Base-by-base conservation (phyloP, 2,888 invertebrate species). In the Bembecia ichneumoniformis region DNA sequence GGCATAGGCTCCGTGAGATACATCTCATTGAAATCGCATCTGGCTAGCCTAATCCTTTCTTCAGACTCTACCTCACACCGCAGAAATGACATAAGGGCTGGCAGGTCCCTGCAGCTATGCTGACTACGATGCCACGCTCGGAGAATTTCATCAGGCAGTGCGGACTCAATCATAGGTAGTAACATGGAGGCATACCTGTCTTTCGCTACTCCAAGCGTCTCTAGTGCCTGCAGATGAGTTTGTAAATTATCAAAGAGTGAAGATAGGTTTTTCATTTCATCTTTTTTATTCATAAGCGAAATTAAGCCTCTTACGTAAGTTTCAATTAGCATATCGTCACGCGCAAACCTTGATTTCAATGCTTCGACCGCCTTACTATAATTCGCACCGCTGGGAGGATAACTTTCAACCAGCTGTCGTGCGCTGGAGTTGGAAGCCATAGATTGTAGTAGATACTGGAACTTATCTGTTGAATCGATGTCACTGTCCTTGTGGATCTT, bases 261-360 rank as follows among this genome's bases (percentile, higher is more conserved):
- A n/a, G 13, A 1, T 43, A 43, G n/a, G n/a, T n/a, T 9, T 9
- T 35, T 11, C 11, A 10, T 9, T 35, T 35, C 11, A 35, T 35
- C 35, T n/a, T n/a, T n/a, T n/a, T n/a, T n/a, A n/a, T n/a, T n/a
- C n/a, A n/a, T n/a, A n/a, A n/a, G n/a, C n/a, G n/a, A n/a, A n/a
- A n/a, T n/a, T 46, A 51, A 9, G 15, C 47, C 48, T 36, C 51
- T 11, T 0, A 51, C 48, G 43, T 51, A 51, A 10, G 35, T 10
- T 34, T 51, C 17, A 3, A 43, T 48, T 14, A 46, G 28, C 5
- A 48, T n/a, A 15, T 51, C 48, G 9, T 48, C 46, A 40, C 40
- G 35, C 2, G 46, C 48, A 20, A 17, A 51, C 14, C 51, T 15
- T 15, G 11, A 3, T 20, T 51, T 51, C 7, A 48, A 9, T 1